A percentile compares a stretch with the other conserved stretches of the same genome.
phyloP scores from a whole-genome alignment of 2,888 invertebrate genomes.

The Luperina testacea region DNA sequence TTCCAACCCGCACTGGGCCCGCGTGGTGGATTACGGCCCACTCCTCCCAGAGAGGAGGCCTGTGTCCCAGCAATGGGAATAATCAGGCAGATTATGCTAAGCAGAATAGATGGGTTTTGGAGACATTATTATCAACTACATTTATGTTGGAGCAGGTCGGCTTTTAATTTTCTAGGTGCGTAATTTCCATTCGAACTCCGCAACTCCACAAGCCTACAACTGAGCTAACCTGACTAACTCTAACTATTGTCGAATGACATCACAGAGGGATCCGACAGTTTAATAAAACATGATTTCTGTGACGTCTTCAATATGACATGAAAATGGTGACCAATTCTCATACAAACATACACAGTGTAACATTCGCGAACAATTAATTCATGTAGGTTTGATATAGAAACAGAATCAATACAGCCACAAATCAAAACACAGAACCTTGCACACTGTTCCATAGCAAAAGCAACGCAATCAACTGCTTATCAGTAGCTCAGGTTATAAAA shows the following conservation, averaged over 20 bases:
- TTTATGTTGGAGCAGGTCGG: background rate
- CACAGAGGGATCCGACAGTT: too few relatives aligned
- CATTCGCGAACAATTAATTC: slow-evolving; percentile 1
- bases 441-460: background rate
- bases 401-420: slow-evolving; percentile 23
- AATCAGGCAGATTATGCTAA: background rate
- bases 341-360: background rate
- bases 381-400: slow-evolving; percentile 2
- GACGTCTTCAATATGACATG: background rate
- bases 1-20: background rate
- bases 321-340: background rate
- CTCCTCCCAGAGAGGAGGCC: background rate
- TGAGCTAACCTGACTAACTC: background rate
- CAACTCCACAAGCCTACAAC: background rate
- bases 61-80: background rate
- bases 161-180: background rate
- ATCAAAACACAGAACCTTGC: slow-evolving; percentile 23
- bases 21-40: background rate
- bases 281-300: background rate
- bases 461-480: slow-evolving; percentile 35
- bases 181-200: background rate
- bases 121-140: background rate
- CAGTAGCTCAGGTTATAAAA: slow-evolving; percentile 24
- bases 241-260: background rate
- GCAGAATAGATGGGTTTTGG: too few relatives aligned